Conservation (phyloP, 2,888 invertebrate genomes). For the Chloroclysta siterata region DNA sequence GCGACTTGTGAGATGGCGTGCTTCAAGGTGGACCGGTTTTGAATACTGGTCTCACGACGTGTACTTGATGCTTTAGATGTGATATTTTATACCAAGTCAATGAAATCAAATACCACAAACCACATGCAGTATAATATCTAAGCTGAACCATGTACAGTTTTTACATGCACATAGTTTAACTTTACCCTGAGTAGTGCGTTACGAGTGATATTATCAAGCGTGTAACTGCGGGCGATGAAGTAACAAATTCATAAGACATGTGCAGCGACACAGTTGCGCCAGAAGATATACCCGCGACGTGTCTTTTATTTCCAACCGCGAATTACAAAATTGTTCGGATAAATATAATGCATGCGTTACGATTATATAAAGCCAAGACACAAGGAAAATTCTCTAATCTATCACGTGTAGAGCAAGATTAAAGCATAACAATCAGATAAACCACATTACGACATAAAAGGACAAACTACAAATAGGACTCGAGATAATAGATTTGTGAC, state of each 20-base stretch:
- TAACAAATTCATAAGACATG: conserved; percentile 41
- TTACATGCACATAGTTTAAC: conserved; percentile 6
- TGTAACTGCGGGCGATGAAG: conserved; percentile 37
- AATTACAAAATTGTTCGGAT: conserved; percentile 47
- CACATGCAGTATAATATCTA: conserved; percentile 9
- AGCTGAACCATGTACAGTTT: not conserved
- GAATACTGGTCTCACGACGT: conserved; percentile 58
- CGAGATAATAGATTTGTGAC: conserved; percentile 27
- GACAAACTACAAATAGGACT: conserved; percentile 32
- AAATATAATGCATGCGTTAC: conserved; percentile 36
- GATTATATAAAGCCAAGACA: conserved; percentile 9
- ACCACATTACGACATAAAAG: conserved; percentile 30
- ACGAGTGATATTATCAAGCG: conserved; percentile 3
- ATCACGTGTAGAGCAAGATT: conserved; percentile 31
- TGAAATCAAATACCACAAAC: conserved; percentile 39
- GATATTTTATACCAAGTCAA: conserved; percentile 42
- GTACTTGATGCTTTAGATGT: conserved; percentile 54
- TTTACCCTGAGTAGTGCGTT: not conserved
- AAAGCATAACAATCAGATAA: conserved; percentile 38
- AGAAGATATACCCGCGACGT: conserved; percentile 51
- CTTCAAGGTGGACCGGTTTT: conserved; percentile 73
- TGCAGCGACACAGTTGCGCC: conserved; percentile 49
- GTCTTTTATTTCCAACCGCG: conserved; percentile 42
- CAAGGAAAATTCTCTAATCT: conserved; percentile 23
- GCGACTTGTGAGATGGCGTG: conserved; percentile 59